Evolutionary conservation across 2,888 invertebrate genomes (phyloP).

Genomic region (Ormia ochracea): DNA sequence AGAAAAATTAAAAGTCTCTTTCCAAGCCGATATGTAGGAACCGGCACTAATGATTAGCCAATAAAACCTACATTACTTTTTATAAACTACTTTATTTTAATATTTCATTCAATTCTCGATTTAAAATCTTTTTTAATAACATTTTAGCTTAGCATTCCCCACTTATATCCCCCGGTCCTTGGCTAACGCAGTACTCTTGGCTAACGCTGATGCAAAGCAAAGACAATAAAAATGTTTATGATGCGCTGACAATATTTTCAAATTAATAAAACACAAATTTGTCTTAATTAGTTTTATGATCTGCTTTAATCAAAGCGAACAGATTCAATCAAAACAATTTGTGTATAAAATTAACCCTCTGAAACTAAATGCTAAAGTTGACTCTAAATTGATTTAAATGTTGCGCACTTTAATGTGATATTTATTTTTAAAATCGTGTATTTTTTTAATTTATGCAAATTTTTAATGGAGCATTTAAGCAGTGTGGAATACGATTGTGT

Average conservation of each 20-base stretch:
- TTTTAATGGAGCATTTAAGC: not conserved
- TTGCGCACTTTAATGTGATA: not conserved
- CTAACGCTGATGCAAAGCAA: not conserved
- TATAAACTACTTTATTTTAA: too few relatives aligned
- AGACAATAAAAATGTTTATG: not conserved
- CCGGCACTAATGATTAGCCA: too few relatives aligned
- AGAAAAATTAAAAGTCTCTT: too few relatives aligned
- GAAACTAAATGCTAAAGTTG: constrained; percentile 21
- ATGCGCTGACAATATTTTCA: not conserved
- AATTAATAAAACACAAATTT: constrained; percentile 9
- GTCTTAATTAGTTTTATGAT: constrained; percentile 36
- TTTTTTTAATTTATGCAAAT: constrained; percentile 26
- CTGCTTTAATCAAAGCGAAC: not conserved
- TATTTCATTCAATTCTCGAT: too few relatives aligned
- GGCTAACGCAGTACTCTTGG: not conserved
- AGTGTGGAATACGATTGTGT: not conserved
- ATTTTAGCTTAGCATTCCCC: too few relatives aligned
- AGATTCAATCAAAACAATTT: not conserved
- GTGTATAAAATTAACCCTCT: not conserved
- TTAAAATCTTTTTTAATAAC: too few relatives aligned
- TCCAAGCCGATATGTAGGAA: too few relatives aligned
- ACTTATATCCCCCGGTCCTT: too few relatives aligned
- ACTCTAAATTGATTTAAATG: constrained; percentile 39
- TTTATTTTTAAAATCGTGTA: not conserved
- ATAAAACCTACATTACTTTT: too few relatives aligned